These are phyloP conservation scores for Rhyacichthys aspro DNA, from an alignment of 2,797 vertebrate species.

Conservation along the genomic window DNA sequence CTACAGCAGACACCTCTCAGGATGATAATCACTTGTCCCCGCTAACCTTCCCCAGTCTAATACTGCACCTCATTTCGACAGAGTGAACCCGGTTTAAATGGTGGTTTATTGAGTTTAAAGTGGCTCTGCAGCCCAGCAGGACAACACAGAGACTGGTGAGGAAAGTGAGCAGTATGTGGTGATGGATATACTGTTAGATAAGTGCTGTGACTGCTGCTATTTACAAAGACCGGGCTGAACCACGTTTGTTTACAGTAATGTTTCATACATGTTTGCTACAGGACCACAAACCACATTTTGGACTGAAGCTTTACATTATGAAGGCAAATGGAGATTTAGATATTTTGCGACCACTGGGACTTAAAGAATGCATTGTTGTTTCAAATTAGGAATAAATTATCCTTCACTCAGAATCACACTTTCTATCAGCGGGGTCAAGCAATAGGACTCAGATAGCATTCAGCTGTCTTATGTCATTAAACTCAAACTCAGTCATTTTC, in stretches of 20 bases:
- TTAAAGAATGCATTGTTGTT: too few species aligned
- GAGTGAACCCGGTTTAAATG: constrained; percentile 15
- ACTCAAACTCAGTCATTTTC: constrained; percentile 22
- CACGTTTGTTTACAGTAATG: too few species aligned
- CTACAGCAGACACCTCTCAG: constrained; percentile 10
- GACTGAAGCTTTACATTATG: too few species aligned
- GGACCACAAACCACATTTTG: too few species aligned
- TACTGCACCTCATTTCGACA: constrained; percentile 18
- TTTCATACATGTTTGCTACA: too few species aligned
- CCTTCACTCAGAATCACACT: background rate
- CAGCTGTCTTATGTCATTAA: constrained; percentile 27
- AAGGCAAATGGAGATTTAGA: too few species aligned
- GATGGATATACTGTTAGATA: background rate
- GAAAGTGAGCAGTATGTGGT: background rate
- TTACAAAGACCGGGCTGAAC: too few species aligned
- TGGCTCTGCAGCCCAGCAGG: constrained; percentile 5
- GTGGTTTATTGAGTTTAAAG: constrained; percentile 22
- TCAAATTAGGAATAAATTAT: constrained; percentile 9
- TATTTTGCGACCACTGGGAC: too few species aligned
- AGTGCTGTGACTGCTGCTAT: too few species aligned
- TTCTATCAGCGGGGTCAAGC: constrained; percentile 21
- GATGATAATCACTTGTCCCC: constrained; percentile 20
- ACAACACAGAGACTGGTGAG: background rate
- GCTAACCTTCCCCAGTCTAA: constrained; percentile 1
- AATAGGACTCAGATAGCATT: constrained; percentile 29